Evolutionary conservation across 2,888 invertebrate genomes (phyloP).

Genomic region (Gandaritis pyraliata): DNA sequence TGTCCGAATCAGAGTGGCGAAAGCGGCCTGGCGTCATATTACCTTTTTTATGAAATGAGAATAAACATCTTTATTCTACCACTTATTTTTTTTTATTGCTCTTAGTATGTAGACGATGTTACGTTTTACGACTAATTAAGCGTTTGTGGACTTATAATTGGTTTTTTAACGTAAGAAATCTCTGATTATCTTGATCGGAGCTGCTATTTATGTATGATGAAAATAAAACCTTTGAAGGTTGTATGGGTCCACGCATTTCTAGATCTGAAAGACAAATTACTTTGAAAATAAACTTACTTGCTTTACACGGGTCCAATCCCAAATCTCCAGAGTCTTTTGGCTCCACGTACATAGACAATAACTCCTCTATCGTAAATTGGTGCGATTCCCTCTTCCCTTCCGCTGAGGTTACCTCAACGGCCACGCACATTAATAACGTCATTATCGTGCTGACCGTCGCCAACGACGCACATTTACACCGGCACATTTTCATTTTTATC

Average conservation of each 20-base stretch:
- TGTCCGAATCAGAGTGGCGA: conserved; percentile 52
- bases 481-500: conserved; percentile 60
- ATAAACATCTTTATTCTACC: conserved; percentile 14
- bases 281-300: conserved; percentile 85
- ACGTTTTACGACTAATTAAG: no score
- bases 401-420: conserved; percentile 54
- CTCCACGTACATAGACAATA: conserved; percentile 86
- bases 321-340: conserved; percentile 89
- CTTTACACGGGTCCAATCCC: conserved; percentile 94
- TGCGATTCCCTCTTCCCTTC: conserved; percentile 69
- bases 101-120: no score
- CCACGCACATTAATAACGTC: conserved; percentile 58
- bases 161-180: no score
- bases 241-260: no score
- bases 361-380: conserved; percentile 87
- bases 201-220: no score
- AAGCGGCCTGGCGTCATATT: conserved; percentile 29
- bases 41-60: conserved; percentile 43
- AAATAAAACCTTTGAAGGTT: no score
- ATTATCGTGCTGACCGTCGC: conserved; percentile 59
- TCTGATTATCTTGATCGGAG: no score
- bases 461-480: conserved; percentile 56
- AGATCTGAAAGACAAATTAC: no score
- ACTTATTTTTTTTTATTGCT: no score
- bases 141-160: no score